Percentiles rank a stretch among this genome's conserved stretches.
phyloP scores from a whole-genome alignment of 2,888 invertebrate genomes.

The Ormyrus thymus region DNA sequence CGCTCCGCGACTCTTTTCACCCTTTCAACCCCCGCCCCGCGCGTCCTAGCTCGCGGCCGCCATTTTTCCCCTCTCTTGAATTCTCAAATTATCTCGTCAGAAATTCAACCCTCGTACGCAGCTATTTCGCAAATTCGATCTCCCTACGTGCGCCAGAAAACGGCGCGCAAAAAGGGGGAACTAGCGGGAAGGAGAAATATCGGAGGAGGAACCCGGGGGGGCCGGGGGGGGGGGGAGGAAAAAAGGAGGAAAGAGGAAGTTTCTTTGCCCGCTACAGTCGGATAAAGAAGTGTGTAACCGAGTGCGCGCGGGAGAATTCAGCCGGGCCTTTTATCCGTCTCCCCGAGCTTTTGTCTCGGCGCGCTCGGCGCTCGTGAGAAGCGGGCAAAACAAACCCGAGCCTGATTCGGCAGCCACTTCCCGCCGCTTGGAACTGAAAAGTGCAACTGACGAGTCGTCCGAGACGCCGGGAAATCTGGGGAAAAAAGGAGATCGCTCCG shows the following conservation, averaged over 20 bases:
- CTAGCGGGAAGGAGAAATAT: conserved; percentile 28
- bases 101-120: conserved; percentile 71
- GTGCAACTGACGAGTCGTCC: conserved; percentile 31
- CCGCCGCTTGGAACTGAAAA: conserved; percentile 26
- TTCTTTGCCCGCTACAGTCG: conserved; percentile 3
- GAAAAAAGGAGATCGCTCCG: background rate
- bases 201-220: conserved; percentile 8
- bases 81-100: conserved; percentile 71
- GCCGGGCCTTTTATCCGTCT: conserved; percentile 8
- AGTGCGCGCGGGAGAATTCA: conserved; percentile 4
- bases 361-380: conserved; percentile 11
- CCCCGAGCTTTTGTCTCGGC: background rate
- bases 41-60: conserved; percentile 37
- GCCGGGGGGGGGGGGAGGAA: conserved; percentile 30
- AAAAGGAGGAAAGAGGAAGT: conserved; percentile 23
- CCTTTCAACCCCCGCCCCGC: background rate
- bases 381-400: conserved; percentile 30
- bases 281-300: conserved; percentile 32
- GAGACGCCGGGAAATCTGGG: conserved; percentile 19
- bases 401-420: conserved; percentile 39
- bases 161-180: conserved; percentile 11
- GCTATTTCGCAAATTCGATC: conserved; percentile 72
- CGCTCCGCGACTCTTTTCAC: conserved; percentile 9
- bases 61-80: conserved; percentile 61
- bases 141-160: conserved; percentile 61